phyloP scores from a whole-genome alignment of 2,888 invertebrate species.

The Campopleginae sp. region DNA sequence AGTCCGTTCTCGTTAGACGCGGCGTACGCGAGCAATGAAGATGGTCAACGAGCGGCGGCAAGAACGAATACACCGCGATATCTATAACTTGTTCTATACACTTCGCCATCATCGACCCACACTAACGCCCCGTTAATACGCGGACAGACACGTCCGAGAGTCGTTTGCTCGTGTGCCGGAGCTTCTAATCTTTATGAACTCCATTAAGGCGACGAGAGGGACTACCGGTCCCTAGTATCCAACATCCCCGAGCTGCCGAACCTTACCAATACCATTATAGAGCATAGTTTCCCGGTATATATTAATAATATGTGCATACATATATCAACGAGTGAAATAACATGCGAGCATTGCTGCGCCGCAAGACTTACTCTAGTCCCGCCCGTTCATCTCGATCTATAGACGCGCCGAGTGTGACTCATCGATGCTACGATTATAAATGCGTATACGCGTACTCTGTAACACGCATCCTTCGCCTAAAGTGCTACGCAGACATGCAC shows the following conservation, averaged over 20 bases:
- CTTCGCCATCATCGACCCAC: conserved; percentile 45
- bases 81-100: conserved; percentile 61
- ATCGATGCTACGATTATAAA: too few species aligned
- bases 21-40: conserved; percentile 28
- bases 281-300: conserved; percentile 40
- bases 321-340: conserved; percentile 49
- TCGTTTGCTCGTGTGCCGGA: conserved; percentile 72
- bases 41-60: conserved; percentile 15
- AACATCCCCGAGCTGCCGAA: conserved; percentile 43
- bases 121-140: not conserved
- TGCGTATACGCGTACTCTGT: conserved; percentile 34
- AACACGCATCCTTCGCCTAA: conserved; percentile 24
- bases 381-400: conserved; percentile 38
- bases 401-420: too few species aligned
- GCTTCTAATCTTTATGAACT: conserved; percentile 79
- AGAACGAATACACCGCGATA: conserved; percentile 14
- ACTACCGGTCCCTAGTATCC: conserved; percentile 66
- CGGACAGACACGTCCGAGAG: conserved; percentile 32
- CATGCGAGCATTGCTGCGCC: conserved; percentile 40
- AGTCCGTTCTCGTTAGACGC: conserved; percentile 54
- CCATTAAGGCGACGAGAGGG: conserved; percentile 77
- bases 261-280: conserved; percentile 50
- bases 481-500: not conserved
- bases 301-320: conserved; percentile 40
- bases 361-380: conserved; percentile 44